Conservation (phyloP, 2,888 invertebrate species). For the Esperia sulphurella region DNA sequence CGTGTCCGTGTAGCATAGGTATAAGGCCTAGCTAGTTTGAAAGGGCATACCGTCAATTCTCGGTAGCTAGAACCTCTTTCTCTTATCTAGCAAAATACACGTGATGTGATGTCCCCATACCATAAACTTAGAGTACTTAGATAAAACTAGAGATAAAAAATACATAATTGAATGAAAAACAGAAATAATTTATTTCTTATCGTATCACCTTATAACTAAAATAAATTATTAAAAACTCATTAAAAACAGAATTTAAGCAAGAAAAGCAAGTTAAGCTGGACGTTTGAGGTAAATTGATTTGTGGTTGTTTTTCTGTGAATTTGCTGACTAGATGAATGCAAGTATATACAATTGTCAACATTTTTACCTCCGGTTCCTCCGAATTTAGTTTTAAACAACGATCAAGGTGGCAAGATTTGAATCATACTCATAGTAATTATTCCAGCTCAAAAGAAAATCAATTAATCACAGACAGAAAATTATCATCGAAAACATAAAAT, state of each 20-base stretch:
- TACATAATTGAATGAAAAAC: conserved; percentile 14
- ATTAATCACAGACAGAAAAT: conserved; percentile 33
- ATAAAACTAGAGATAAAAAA: not conserved
- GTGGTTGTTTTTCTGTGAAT: no score
- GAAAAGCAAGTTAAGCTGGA: conserved; percentile 22
- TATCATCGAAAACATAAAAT: conserved; percentile 14
- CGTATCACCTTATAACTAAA: conserved; percentile 17
- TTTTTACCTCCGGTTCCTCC: no score
- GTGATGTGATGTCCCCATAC: no score
- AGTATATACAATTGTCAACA: no score
- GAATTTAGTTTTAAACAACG: no score
- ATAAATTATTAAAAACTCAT: conserved; percentile 21
- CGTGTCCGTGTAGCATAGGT: no score
- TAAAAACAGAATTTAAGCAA: conserved; percentile 22
- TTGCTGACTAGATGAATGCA: no score
- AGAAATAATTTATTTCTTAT: conserved; percentile 38
- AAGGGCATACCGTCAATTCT: no score
- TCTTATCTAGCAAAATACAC: no score
- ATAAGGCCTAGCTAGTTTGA: no score
- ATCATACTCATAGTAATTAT: not conserved
- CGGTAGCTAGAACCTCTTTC: no score
- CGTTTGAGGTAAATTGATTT: not conserved
- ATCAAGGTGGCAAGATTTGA: not conserved
- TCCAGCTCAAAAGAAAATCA: conserved; percentile 28
- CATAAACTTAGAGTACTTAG: not conserved